phyloP scores from a whole-genome alignment of 1,140 invertebrate species.

The Trialeurodes vaporariorum region DNA sequence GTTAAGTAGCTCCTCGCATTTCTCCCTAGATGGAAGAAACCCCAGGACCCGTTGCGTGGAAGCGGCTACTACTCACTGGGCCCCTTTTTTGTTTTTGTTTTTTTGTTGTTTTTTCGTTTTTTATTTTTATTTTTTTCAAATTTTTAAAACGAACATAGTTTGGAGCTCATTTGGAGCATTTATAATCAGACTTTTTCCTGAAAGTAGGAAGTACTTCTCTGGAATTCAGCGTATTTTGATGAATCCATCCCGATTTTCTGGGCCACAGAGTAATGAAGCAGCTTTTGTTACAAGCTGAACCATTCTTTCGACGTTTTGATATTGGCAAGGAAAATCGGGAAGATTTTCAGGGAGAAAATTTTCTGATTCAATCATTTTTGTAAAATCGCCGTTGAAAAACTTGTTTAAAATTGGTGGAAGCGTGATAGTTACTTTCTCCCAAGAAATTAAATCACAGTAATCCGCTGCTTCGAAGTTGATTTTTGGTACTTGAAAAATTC shows the following conservation, averaged over 20 bases:
- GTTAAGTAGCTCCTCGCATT: too few species aligned
- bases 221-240: conserved; percentile 17
- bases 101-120: too few species aligned
- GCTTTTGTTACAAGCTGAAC: conserved; percentile 28
- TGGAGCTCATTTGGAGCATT: too few species aligned
- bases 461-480: conserved; percentile 19
- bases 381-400: conserved; percentile 18
- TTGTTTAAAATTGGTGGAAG: conserved; percentile 16
- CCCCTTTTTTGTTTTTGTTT: too few species aligned
- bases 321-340: conserved; percentile 21
- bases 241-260: conserved; percentile 19
- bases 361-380: conserved; percentile 1
- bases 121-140: too few species aligned
- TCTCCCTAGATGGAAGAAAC: too few species aligned
- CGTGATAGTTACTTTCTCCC: conserved; percentile 10
- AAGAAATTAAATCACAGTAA: conserved; percentile 19
- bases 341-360: not conserved
- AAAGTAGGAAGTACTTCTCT: too few species aligned
- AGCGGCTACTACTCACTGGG: too few species aligned
- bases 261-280: conserved; percentile 18
- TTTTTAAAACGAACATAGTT: too few species aligned
- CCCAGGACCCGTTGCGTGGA: too few species aligned
- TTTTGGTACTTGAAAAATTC: not conserved
- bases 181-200: too few species aligned
- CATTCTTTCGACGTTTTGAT: conserved; percentile 27